Conservation (phyloP, 1,140 invertebrate species). For the Philotrypesis tridentata region DNA sequence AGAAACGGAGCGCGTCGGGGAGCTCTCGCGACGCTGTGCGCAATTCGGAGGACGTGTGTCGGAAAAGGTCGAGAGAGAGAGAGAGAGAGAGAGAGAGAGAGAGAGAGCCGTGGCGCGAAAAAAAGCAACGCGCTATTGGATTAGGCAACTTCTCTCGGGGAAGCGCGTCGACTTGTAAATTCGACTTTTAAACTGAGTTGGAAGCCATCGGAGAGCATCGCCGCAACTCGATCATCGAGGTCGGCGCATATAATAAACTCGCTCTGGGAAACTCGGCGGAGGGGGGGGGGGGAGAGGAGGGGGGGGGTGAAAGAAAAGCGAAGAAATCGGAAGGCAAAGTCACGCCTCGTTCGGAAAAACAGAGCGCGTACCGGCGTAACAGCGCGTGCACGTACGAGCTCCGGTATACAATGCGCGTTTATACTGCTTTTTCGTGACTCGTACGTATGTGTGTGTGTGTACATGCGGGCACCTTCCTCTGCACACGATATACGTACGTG, state of each 20-base stretch:
- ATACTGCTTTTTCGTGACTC: conserved; percentile 32
- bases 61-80: too few species aligned
- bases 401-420: conserved; percentile 29
- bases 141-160: background rate
- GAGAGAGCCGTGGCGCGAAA: background rate
- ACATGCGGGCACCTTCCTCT: too few species aligned
- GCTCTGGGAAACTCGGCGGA: too few species aligned
- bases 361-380: conserved; percentile 31
- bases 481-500: background rate
- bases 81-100: too few species aligned
- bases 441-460: background rate
- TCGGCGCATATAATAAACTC: too few species aligned
- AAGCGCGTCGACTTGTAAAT: background rate
- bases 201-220: background rate
- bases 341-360: conserved; percentile 1
- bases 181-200: background rate
- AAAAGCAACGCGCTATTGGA: background rate
- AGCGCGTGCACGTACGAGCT: conserved; percentile 24
- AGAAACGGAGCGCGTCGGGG: too few species aligned
- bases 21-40: too few species aligned
- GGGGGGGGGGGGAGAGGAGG: too few species aligned
- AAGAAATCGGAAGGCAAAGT: background rate
- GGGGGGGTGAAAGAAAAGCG: too few species aligned
- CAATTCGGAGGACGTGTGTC: too few species aligned
- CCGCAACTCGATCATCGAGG: background rate